Percentiles rank a stretch among this genome's conserved stretches.
phyloP scores from a whole-genome alignment of 2,888 invertebrate species.

The Saturnia japonica region DNA sequence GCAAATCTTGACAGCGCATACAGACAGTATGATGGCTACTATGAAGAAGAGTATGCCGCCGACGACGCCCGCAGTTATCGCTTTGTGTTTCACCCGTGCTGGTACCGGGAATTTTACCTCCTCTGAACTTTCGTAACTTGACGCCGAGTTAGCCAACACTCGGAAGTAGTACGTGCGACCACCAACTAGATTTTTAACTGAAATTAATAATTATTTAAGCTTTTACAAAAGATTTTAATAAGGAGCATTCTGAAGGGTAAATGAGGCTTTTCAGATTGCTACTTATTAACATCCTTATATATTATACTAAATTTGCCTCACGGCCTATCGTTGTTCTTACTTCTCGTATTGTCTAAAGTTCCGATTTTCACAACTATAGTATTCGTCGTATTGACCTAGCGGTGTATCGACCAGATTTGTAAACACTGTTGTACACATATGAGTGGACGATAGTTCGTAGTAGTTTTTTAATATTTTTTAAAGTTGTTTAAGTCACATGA shows the following conservation, averaged over 20 bases:
- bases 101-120: constrained; percentile 94
- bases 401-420: too few species aligned
- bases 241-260: too few species aligned
- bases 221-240: too few species aligned
- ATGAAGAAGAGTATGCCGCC: constrained; percentile 98
- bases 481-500: too few species aligned
- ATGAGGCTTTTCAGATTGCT: background rate
- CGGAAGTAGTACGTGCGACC: constrained; percentile 96
- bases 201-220: constrained; percentile 39
- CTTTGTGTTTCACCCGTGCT: constrained; percentile 95
- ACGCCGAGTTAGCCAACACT: constrained; percentile 93
- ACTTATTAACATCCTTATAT: background rate
- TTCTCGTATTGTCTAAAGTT: too few species aligned
- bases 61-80: constrained; percentile 97
- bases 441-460: too few species aligned
- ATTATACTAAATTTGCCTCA: too few species aligned
- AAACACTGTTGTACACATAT: too few species aligned
- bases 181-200: constrained; percentile 95
- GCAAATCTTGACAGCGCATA: constrained; percentile 98
- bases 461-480: too few species aligned
- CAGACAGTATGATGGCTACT: constrained; percentile 97
- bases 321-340: too few species aligned
- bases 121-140: constrained; percentile 93
- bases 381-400: too few species aligned
- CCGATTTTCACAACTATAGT: too few species aligned